A percentile compares a stretch with the other conserved stretches of the same genome.
phyloP scores from a whole-genome alignment of 2,888 invertebrate species.

The Gortyna flavago region DNA sequence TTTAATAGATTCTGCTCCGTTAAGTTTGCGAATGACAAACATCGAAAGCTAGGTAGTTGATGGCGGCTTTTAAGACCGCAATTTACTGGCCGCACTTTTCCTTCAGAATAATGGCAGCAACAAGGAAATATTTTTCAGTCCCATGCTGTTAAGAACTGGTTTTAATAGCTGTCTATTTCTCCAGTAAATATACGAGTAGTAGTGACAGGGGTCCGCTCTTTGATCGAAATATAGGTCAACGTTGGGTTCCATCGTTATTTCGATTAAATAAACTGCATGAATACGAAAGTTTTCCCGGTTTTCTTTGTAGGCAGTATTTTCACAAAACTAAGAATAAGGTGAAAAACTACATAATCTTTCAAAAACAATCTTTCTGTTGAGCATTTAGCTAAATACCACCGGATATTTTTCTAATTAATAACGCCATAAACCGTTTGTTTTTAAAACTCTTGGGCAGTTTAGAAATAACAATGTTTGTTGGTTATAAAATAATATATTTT shows the following conservation, averaged over 20 bases:
- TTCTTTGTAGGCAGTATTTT: conserved; percentile 23
- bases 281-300: conserved; percentile 27
- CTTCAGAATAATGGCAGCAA: conserved; percentile 51
- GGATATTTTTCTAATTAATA: conserved; percentile 18
- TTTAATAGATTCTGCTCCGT: conserved; percentile 56
- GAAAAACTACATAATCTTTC: not conserved
- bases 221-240: conserved; percentile 67
- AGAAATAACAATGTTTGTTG: conserved; percentile 52
- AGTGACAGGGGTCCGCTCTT: conserved; percentile 56
- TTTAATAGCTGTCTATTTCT: conserved; percentile 65
- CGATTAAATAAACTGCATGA: conserved; percentile 55
- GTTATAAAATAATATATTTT: conserved; percentile 64
- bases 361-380: not conserved
- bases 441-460: conserved; percentile 33
- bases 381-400: conserved; percentile 1
- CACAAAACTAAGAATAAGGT: not conserved
- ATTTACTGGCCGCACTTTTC: conserved; percentile 64
- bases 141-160: conserved; percentile 51
- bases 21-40: conserved; percentile 52
- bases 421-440: conserved; percentile 30
- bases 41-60: conserved; percentile 58
- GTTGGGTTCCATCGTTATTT: conserved; percentile 57
- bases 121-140: conserved; percentile 60
- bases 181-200: conserved; percentile 58
- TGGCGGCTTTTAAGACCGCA: conserved; percentile 50